phyloP scores from a whole-genome alignment of 1,140 invertebrate genomes.

The Argopecten irradians region DNA sequence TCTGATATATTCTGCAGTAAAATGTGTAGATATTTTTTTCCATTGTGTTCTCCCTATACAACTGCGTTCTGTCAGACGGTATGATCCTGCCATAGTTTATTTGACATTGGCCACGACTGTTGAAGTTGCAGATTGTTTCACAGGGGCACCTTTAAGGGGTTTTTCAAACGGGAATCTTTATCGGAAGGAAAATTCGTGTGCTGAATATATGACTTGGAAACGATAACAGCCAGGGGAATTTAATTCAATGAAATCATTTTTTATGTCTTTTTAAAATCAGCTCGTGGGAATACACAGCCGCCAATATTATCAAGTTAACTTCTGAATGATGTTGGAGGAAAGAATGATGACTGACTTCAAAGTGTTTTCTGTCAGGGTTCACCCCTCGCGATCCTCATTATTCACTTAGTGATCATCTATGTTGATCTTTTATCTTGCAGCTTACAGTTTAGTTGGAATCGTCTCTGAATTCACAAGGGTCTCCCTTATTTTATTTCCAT shows the following conservation, averaged over 20 bases:
- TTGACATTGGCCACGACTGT: background rate
- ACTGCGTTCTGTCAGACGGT: background rate
- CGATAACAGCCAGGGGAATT: slow-evolving; percentile 10
- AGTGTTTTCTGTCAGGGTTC: background rate
- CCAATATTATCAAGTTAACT: slow-evolving; percentile 11
- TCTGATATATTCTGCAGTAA: background rate
- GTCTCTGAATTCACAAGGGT: background rate
- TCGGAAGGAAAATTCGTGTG: background rate
- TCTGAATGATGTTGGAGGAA: background rate
- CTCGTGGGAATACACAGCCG: background rate
- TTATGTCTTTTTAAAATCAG: slow-evolving; percentile 12
- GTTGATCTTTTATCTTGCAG: slow-evolving; percentile 17
- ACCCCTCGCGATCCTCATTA: background rate
- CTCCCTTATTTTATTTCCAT: slow-evolving; percentile 18
- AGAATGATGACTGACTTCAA: background rate
- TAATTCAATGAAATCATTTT: slow-evolving; percentile 6
- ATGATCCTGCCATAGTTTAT: background rate
- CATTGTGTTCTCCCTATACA: background rate
- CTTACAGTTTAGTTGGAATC: slow-evolving; percentile 7
- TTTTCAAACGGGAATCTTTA: background rate
- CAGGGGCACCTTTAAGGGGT: background rate
- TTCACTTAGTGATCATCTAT: slow-evolving; percentile 10
- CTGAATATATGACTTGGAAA: background rate
- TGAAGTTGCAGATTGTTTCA: background rate
- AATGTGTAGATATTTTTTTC: background rate